phyloP scores from a whole-genome alignment of 2,113 vertebrate species.

The Cynoglossus semilaevis region DNA sequence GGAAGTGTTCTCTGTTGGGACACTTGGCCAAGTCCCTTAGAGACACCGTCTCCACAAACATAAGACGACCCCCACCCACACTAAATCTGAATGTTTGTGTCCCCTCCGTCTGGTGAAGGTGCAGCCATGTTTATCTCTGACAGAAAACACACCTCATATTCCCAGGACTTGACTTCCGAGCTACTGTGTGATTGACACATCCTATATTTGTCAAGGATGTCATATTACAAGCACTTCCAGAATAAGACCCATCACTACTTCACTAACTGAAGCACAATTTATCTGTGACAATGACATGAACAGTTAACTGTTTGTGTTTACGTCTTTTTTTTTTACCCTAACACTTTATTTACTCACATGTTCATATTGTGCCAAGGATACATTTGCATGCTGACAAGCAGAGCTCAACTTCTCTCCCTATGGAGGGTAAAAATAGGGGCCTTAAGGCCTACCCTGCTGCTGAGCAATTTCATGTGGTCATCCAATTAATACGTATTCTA shows the following conservation, averaged over 20 bases:
- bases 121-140: conserved; percentile 28
- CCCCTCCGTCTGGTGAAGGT: conserved; percentile 21
- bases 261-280: neutral
- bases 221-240: neutral
- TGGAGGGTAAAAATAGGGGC: too few species aligned
- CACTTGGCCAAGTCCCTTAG: conserved; percentile 49
- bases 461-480: too few species aligned
- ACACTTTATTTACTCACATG: too few species aligned
- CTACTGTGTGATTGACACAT: conserved; percentile 9
- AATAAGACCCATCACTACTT: conserved; percentile 1
- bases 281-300: too few species aligned
- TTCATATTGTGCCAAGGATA: too few species aligned
- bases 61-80: conserved; percentile 3
- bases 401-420: too few species aligned
- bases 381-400: too few species aligned
- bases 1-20: conserved; percentile 59
- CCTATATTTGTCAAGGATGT: neutral
- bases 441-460: too few species aligned
- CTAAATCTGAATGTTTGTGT: too few species aligned
- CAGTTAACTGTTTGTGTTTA: too few species aligned
- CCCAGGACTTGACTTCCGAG: neutral
- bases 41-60: conserved; percentile 28
- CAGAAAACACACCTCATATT: conserved; percentile 15
- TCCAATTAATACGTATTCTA: too few species aligned
- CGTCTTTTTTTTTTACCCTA: too few species aligned